phyloP scores from a whole-genome alignment of 2,113 vertebrate species.

The Spea bombifrons region DNA sequence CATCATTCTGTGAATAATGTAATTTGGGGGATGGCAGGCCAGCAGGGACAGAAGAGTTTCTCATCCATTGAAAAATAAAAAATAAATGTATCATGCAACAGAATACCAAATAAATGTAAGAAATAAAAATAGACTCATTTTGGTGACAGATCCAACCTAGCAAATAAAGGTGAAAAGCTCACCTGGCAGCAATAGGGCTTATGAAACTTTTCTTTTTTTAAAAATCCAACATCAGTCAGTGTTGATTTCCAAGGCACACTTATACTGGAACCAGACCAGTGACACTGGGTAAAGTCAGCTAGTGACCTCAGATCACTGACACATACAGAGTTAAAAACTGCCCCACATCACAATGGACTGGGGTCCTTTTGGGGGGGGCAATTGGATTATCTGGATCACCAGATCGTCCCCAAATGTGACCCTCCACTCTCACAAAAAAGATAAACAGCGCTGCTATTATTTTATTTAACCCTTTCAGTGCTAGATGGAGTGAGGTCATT shows the following conservation, averaged over 20 bases:
- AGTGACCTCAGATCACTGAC: constrained; percentile 9
- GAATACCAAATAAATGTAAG: background rate
- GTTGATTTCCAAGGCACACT: background rate
- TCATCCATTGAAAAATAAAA: background rate
- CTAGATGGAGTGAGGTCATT: background rate
- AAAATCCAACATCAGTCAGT: background rate
- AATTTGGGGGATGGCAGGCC: constrained; percentile 17
- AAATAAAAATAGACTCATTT: background rate
- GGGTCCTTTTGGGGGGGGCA: background rate
- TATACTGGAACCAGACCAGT: background rate
- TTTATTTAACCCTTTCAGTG: background rate
- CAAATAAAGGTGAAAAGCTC: background rate
- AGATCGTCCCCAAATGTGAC: background rate
- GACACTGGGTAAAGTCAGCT: background rate
- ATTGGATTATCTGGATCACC: background rate
- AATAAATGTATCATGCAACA: background rate
- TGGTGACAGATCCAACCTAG: background rate
- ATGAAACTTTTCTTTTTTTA: background rate
- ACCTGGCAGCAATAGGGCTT: background rate
- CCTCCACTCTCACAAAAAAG: background rate
- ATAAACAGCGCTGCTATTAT: background rate
- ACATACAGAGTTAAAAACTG: background rate
- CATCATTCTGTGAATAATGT: constrained; percentile 40
- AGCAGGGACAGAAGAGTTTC: constrained; percentile 2
- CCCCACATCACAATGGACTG: background rate